Evolutionary conservation across 2,113 vertebrate species (phyloP), one percentile per base, ranked within the genome.

Genomic region (Xenus cinereus): DNA sequence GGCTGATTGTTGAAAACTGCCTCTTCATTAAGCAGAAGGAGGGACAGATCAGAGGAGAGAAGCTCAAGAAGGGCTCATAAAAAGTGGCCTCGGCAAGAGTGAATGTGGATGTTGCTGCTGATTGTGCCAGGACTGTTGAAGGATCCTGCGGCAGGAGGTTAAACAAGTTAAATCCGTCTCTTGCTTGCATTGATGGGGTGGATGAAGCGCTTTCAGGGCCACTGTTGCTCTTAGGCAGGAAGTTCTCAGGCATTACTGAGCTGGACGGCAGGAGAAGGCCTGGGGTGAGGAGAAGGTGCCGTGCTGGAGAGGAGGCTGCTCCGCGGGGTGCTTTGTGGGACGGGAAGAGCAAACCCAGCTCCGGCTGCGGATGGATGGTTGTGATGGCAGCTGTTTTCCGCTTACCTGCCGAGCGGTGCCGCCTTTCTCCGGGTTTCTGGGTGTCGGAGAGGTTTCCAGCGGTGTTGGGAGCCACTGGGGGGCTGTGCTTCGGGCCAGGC

Each of bases 21-120:
- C 87, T 87, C 77, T 71, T 96, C 71, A 4, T 87, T 94, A 87
- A 79, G 23, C 26, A 10, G 87, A n/a, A 96, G 82, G 92, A 96
- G 84, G 82, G 75, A 83, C 57, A 60, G 95, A 81, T 75, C 64
- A 84, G 90, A 87, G 92, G 10, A 53, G 90, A 76, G 81, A 68
- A 93, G 59, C 71, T 89, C 89, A 26, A 87, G 92, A 76, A 93
- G 60, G 89, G 67, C 84, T 89, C 71, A 0, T 66, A 85, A 89
- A 94, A 91, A 64, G 72, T 13, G 51, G 64, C 77, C 62, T 76
- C 64, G 4, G 64, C 45, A 7, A 22, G 77, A 84, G 64, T 9
- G 6, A 41, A 53, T 2, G n/a, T 69, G 94, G 87, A 69, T 48
- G 32, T 71, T 71, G 92, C 76, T 74, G 3, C 71, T 37, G 39